These are phyloP conservation scores for Apogon talboti DNA, from an alignment of 2,797 vertebrate species.

Conservation along the genomic window DNA sequence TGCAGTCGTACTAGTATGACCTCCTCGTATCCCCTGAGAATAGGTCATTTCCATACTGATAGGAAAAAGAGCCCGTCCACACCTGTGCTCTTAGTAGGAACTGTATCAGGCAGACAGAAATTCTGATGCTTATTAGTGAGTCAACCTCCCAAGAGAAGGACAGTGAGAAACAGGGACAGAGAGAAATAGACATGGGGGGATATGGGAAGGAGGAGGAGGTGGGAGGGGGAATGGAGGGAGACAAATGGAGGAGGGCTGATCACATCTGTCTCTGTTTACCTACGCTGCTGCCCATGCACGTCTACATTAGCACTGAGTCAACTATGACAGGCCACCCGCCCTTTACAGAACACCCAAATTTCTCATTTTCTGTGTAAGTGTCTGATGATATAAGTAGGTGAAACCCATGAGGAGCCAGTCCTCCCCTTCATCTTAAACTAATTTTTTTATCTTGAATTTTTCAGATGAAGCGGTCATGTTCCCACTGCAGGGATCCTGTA, in stretches of 20 bases:
- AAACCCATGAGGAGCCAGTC: constrained; percentile 2
- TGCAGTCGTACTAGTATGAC: constrained; percentile 47
- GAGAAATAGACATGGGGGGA: constrained; percentile 7
- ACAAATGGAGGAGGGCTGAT: constrained; percentile 49
- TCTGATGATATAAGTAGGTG: constrained; percentile 7
- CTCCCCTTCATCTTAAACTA: background rate
- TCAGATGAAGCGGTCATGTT: constrained; percentile 6
- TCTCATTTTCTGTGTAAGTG: constrained; percentile 22
- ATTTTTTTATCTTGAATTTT: constrained; percentile 10
- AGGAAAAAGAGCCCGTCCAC: constrained; percentile 43
- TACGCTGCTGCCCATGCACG: constrained; percentile 24
- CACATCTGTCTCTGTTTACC: constrained; percentile 61
- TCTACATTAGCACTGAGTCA: constrained; percentile 36
- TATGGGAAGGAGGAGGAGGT: constrained; percentile 7
- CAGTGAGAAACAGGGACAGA: constrained; percentile 15
- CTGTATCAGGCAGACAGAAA: constrained; percentile 54
- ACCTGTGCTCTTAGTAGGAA: constrained; percentile 67
- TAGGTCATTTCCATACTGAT: constrained; percentile 74
- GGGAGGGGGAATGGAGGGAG: no score
- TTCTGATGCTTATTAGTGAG: constrained; percentile 60
- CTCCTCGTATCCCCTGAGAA: constrained; percentile 39
- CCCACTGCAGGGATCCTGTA: background rate
- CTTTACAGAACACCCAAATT: constrained; percentile 1
- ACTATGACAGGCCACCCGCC: constrained; percentile 8
- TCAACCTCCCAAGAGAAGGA: constrained; percentile 26